phyloP scores from a whole-genome alignment of 2,113 vertebrate species.

The Esox niger region DNA sequence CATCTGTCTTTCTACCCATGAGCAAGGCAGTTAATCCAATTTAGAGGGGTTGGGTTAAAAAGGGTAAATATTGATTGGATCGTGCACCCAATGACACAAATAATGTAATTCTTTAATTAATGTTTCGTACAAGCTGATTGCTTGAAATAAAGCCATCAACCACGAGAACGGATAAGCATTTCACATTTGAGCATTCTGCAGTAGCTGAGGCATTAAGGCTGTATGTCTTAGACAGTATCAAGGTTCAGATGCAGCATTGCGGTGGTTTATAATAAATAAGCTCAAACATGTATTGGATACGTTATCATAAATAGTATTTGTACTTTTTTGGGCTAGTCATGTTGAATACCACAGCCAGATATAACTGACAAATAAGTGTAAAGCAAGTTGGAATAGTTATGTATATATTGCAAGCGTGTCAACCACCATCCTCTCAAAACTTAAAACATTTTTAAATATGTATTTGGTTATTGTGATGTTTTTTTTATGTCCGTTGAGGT shows the following conservation, averaged over 20 bases:
- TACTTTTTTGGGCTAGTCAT: background rate
- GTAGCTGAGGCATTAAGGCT: conserved; percentile 21
- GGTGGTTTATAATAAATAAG: background rate
- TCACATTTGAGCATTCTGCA: conserved; percentile 19
- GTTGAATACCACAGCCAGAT: background rate
- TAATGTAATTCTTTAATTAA: no score
- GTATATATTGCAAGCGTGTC: background rate
- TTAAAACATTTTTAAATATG: background rate
- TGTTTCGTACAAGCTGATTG: no score
- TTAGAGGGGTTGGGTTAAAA: no score
- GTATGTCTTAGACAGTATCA: no score
- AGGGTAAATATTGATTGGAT: no score
- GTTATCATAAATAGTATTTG: background rate
- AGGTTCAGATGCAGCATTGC: no score
- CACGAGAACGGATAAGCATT: background rate
- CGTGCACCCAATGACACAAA: no score
- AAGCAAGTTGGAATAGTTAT: background rate
- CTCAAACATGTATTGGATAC: background rate
- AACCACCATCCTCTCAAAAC: background rate
- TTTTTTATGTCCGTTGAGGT: background rate
- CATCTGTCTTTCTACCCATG: no score
- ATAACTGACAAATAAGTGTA: background rate
- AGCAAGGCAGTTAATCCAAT: no score
- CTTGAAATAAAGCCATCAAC: conserved; percentile 4
- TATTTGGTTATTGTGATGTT: background rate